A percentile compares a stretch with the other conserved stretches of the same genome.
These are phyloP conservation scores for Trichoplusia ni DNA, from an alignment of 1,140 invertebrate species.

Conservation along the genomic window DNA sequence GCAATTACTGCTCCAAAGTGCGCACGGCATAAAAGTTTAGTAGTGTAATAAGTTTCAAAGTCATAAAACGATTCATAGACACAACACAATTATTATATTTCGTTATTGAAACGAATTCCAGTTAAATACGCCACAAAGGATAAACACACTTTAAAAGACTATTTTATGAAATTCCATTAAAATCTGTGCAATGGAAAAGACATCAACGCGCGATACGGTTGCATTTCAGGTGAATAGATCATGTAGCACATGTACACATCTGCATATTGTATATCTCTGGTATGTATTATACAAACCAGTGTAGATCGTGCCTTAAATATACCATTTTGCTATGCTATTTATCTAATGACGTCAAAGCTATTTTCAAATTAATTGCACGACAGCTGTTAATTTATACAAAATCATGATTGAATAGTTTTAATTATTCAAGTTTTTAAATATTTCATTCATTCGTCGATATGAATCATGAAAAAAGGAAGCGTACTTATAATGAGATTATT, in stretches of 20 bases:
- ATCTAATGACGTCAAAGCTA: background rate
- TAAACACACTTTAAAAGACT: slow-evolving; percentile 27
- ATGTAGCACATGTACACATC: background rate
- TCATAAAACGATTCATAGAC: slow-evolving; percentile 29
- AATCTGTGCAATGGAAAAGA: slow-evolving; percentile 55
- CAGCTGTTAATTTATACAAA: background rate
- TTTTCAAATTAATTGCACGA: background rate
- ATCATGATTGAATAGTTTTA: too few relatives aligned
- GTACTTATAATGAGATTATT: too few relatives aligned
- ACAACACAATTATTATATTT: slow-evolving; percentile 35
- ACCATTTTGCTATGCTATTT: background rate
- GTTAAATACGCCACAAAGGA: slow-evolving; percentile 38
- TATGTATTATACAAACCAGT: background rate
- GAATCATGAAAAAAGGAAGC: slow-evolving; percentile 9
- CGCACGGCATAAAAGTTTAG: slow-evolving; percentile 13
- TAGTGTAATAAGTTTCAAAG: slow-evolving; percentile 30
- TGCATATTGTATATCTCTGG: background rate
- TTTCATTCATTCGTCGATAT: background rate
- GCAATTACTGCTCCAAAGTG: background rate
- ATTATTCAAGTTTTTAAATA: too few relatives aligned
- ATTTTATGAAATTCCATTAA: slow-evolving; percentile 31
- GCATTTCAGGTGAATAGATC: background rate
- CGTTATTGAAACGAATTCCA: slow-evolving; percentile 42
- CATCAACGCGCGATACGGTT: slow-evolving; percentile 54
- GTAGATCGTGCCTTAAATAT: background rate